Evolutionary conservation across 2,888 invertebrate genomes (phyloP).

Genomic region (Orthosia cruda): DNA sequence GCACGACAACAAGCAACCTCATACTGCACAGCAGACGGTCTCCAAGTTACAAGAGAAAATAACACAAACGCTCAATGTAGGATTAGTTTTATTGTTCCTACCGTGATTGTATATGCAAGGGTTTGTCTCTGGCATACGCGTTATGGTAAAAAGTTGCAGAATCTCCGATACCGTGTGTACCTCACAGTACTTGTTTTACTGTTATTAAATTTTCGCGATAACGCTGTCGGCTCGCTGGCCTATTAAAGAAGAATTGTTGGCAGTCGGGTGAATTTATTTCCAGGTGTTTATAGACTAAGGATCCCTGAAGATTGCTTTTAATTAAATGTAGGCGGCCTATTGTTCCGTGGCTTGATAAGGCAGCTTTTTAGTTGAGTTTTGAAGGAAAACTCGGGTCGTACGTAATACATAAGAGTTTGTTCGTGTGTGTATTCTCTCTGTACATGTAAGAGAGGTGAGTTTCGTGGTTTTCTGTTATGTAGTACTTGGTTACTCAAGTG

Average conservation of each 20-base stretch:
- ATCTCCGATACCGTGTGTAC: constrained; percentile 63
- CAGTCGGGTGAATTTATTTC: constrained; percentile 80
- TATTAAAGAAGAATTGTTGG: constrained; percentile 85
- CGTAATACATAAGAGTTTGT: constrained; percentile 44
- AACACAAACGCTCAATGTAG: not conserved
- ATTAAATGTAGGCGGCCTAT: constrained; percentile 75
- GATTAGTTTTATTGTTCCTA: not conserved
- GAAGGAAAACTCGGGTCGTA: constrained; percentile 47
- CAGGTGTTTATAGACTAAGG: constrained; percentile 74
- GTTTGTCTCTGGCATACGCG: too few relatives aligned
- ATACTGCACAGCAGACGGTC: too few relatives aligned
- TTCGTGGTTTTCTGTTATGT: constrained; percentile 48
- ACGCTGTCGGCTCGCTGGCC: constrained; percentile 76
- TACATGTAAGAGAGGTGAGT: constrained; percentile 14
- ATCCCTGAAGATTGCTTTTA: constrained; percentile 79
- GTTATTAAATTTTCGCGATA: constrained; percentile 86
- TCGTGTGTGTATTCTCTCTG: constrained; percentile 26
- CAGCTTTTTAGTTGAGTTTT: constrained; percentile 62
- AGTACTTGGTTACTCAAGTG: constrained; percentile 55
- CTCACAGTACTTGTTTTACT: constrained; percentile 74
- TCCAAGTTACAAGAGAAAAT: too few relatives aligned
- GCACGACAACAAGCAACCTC: too few relatives aligned
- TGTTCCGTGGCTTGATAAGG: constrained; percentile 58
- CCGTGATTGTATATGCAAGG: not conserved
- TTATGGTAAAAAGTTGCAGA: constrained; percentile 11